A percentile compares a stretch with the other conserved stretches of the same genome.
Evolutionary conservation across 2,888 invertebrate species (phyloP).

Genomic region (Nemoura dubitans): DNA sequence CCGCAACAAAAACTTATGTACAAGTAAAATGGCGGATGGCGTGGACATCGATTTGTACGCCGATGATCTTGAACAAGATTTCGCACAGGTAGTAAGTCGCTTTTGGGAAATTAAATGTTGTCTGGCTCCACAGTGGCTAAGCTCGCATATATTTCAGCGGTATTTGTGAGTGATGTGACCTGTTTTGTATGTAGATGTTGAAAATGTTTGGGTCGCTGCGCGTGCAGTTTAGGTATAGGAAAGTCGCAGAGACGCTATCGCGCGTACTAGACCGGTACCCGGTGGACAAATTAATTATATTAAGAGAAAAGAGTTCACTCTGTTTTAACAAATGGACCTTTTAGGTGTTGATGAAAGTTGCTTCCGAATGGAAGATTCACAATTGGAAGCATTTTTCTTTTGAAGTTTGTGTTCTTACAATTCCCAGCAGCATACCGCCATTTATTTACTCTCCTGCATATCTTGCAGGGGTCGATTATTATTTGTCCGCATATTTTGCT

Average conservation of each 20-base stretch:
- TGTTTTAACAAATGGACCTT: too few species aligned
- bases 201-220: background rate
- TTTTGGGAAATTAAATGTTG: background rate
- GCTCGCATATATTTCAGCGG: background rate
- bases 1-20: background rate
- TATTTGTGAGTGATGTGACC: background rate
- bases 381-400: too few species aligned
- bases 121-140: background rate
- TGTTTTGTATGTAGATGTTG: background rate
- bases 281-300: background rate
- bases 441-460: too few species aligned
- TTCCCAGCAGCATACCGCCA: too few species aligned
- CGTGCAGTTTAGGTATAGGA: background rate
- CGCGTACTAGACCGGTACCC: background rate
- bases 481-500: too few species aligned
- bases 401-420: too few species aligned
- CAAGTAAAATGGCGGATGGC: conserved; percentile 86
- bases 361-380: too few species aligned
- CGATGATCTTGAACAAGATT: conserved; percentile 95
- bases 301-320: too few species aligned
- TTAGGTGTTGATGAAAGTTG: too few species aligned
- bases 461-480: too few species aligned
- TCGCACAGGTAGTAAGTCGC: conserved; percentile 72
- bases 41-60: conserved; percentile 97
- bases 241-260: background rate